Evolutionary conservation across 2,888 invertebrate genomes (phyloP).

Genomic region (Incurvaria masculella): DNA sequence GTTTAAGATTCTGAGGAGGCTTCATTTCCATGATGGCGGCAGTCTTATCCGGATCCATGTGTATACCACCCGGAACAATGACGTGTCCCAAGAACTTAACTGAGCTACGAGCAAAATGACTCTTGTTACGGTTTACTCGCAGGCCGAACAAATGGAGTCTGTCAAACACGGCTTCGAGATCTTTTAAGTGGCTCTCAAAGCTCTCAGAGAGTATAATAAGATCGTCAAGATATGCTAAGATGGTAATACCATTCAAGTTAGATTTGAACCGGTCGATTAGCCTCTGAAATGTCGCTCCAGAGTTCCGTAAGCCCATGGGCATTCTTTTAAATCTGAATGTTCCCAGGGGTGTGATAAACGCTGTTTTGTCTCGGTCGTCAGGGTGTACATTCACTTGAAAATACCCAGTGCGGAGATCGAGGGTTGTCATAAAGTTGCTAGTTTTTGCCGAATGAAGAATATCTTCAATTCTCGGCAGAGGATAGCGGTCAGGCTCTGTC

Average conservation of each 20-base stretch:
- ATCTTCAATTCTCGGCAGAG: constrained; percentile 20
- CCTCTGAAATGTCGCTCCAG: constrained; percentile 18
- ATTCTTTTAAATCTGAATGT: constrained; percentile 18
- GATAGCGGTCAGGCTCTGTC: constrained; percentile 20
- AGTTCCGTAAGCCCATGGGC: constrained; percentile 17
- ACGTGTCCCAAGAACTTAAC: constrained; percentile 20
- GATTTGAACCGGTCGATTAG: constrained; percentile 17
- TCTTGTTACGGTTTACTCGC: constrained; percentile 15
- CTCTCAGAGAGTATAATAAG: constrained; percentile 3
- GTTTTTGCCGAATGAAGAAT: constrained; percentile 21
- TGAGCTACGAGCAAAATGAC: constrained; percentile 14
- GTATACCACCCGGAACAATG: constrained; percentile 19
- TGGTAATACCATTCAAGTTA: constrained; percentile 7
- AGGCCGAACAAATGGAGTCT: constrained; percentile 14
- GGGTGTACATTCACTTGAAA: constrained; percentile 18
- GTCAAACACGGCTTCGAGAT: no score
- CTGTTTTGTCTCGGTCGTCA: constrained; percentile 15
- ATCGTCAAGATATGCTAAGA: constrained; percentile 12
- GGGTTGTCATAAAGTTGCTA: constrained; percentile 18
- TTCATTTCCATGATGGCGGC: constrained; percentile 18
- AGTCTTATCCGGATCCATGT: constrained; percentile 21
- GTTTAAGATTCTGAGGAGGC: constrained; percentile 17
- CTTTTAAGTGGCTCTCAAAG: constrained; percentile 5
- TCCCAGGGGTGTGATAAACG: constrained; percentile 14
- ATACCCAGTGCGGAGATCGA: constrained; percentile 20